A percentile compares a stretch with the other conserved stretches of the same genome.
phyloP scores from a whole-genome alignment of 2,797 vertebrate genomes.

The Enoplosus armatus region DNA sequence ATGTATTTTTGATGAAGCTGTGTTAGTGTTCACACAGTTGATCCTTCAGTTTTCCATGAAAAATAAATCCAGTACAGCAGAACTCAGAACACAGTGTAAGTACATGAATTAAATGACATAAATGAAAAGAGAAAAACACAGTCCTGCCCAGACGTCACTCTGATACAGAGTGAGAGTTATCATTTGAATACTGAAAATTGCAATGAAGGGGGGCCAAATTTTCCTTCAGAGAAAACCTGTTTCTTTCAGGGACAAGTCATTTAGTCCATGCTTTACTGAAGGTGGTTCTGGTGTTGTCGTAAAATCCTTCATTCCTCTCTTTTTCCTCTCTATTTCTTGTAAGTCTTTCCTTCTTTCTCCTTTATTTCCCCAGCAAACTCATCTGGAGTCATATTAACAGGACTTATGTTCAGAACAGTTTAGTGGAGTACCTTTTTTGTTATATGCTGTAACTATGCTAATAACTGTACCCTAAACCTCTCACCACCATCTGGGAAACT shows the following conservation, averaged over 20 bases:
- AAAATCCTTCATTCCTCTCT: background rate
- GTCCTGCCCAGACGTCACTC: background rate
- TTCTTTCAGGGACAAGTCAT: background rate
- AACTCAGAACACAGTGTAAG: background rate
- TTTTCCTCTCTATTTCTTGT: background rate
- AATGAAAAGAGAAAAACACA: background rate
- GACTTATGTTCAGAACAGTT: background rate
- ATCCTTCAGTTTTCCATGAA: background rate
- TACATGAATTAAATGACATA: background rate
- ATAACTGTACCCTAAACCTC: constrained; percentile 27
- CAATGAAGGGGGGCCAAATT: background rate
- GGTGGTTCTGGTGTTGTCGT: background rate
- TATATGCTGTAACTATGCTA: constrained; percentile 7
- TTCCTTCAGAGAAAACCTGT: background rate
- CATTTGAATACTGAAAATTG: background rate
- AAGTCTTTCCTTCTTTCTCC: background rate
- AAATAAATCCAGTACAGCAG: background rate
- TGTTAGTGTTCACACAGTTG: background rate
- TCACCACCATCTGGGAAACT: constrained; percentile 48
- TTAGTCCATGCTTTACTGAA: background rate
- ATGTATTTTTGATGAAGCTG: background rate
- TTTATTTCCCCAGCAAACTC: background rate
- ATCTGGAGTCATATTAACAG: constrained; percentile 15
- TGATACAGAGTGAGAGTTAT: background rate
- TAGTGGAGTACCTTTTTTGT: constrained; percentile 1